These are phyloP conservation scores for Beroe ovata DNA, from an alignment of 37 sponge, comb jelly and placozoan species.

Conservation along the genomic window DNA sequence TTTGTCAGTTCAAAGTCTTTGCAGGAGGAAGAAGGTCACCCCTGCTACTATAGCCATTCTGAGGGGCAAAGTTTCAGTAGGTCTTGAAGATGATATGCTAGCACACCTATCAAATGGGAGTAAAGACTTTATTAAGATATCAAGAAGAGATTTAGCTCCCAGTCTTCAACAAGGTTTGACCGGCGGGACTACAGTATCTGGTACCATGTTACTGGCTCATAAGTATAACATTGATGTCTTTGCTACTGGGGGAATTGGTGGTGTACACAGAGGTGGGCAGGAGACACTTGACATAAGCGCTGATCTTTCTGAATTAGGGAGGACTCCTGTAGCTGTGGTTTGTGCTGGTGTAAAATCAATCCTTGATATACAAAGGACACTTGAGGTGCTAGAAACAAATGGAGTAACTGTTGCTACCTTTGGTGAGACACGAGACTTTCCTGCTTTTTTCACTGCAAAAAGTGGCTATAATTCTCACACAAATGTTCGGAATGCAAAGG, in stretches of 20 bases:
- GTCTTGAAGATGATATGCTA: constrained; percentile 3
- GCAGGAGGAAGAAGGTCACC: constrained; percentile 71
- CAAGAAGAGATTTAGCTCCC: constrained; percentile 67
- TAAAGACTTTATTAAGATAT: constrained; percentile 26
- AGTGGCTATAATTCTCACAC: constrained; percentile 74
- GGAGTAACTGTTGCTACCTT: constrained; percentile 83
- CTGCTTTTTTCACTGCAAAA: constrained; percentile 86
- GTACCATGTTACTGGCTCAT: constrained; percentile 87
- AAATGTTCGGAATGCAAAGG: constrained; percentile 14
- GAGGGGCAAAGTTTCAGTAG: background rate
- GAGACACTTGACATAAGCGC: constrained; percentile 87
- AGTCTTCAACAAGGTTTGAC: constrained; percentile 66
- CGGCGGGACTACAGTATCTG: constrained; percentile 96
- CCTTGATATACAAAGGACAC: constrained; percentile 89
- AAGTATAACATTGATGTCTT: constrained; percentile 82
- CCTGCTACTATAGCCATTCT: constrained; percentile 90
- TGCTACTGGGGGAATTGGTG: constrained; percentile 96
- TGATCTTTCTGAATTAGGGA: constrained; percentile 86
- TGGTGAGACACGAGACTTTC: constrained; percentile 78
- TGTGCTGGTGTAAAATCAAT: constrained; percentile 97
- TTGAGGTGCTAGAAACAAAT: constrained; percentile 84
- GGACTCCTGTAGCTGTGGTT: constrained; percentile 95
- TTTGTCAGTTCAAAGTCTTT: constrained; percentile 71
- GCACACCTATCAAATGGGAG: constrained; percentile 2
- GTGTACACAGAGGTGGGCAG: constrained; percentile 70